These are phyloP conservation scores for Coremacera marginata DNA, from an alignment of 2,888 invertebrate genomes.

Conservation along the genomic window DNA sequence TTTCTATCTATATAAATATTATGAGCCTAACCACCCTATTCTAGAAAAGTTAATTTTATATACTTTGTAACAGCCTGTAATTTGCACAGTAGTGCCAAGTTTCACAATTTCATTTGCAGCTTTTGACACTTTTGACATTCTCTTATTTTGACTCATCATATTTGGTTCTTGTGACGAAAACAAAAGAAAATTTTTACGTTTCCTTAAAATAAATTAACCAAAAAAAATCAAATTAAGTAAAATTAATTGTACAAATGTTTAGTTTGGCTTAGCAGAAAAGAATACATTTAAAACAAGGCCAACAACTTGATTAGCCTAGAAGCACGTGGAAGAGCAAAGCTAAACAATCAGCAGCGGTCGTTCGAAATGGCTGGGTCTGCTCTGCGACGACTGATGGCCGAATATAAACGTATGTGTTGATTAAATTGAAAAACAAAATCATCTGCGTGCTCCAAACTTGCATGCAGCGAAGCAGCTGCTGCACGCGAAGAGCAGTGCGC, in stretches of 20 bases:
- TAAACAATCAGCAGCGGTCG: neutral
- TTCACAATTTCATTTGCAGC: neutral
- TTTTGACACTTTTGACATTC: neutral
- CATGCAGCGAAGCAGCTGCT: neutral
- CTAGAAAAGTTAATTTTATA: too few species aligned
- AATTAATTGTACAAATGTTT: constrained; percentile 29
- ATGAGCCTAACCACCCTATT: too few species aligned
- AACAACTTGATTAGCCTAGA: too few species aligned
- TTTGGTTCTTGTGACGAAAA: constrained; percentile 29
- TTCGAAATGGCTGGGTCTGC: constrained; percentile 85
- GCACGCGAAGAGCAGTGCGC: too few species aligned
- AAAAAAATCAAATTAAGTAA: neutral
- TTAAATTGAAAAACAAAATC: neutral
- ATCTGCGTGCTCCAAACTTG: neutral
- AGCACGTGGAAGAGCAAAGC: too few species aligned
- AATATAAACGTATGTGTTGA: constrained; percentile 80
- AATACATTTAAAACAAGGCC: neutral
- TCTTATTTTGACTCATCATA: neutral
- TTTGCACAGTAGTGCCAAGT: too few species aligned
- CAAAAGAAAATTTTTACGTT: constrained; percentile 30
- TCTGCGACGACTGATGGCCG: constrained; percentile 85
- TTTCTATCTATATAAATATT: too few species aligned
- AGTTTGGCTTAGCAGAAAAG: neutral
- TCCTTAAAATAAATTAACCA: constrained; percentile 13
- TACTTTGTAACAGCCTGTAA: too few species aligned